These are phyloP conservation scores for Diploscapter pachys DNA, from an alignment of 1,140 invertebrate species.

Conservation along the genomic window DNA sequence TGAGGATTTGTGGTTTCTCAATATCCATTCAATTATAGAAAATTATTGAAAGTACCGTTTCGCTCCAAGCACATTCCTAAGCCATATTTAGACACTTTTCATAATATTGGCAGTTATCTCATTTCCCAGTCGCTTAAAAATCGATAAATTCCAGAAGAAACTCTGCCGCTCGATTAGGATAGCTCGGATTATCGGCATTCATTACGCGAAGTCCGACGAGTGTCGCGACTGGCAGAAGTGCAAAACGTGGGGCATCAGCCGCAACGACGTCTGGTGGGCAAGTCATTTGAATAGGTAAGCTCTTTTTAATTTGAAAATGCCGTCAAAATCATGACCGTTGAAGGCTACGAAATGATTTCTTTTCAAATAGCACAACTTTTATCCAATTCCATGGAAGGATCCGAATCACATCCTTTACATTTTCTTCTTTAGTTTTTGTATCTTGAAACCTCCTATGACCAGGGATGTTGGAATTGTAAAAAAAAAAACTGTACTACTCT, in stretches of 20 bases:
- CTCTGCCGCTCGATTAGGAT: neutral
- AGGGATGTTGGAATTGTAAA: too few relatives aligned
- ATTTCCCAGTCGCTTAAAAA: too few relatives aligned
- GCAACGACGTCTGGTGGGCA: slow-evolving; percentile 30
- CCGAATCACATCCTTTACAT: too few relatives aligned
- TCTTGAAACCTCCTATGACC: too few relatives aligned
- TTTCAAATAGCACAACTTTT: neutral
- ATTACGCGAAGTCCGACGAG: slow-evolving; percentile 5
- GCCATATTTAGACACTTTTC: neutral
- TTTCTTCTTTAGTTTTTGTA: too few relatives aligned
- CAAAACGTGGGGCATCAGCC: slow-evolving; percentile 28
- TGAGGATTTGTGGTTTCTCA: neutral
- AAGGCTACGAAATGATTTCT: neutral
- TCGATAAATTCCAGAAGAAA: neutral
- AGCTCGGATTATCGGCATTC: slow-evolving; percentile 3
- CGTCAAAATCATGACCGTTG: neutral
- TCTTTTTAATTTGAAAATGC: neutral
- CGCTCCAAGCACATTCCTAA: neutral
- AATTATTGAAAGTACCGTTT: too few relatives aligned
- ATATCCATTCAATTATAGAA: too few relatives aligned
- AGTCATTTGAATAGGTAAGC: slow-evolving; percentile 22
- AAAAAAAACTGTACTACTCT: too few relatives aligned
- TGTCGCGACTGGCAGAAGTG: neutral
- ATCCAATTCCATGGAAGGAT: neutral
- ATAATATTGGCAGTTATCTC: neutral